Conservation (phyloP, 2,113 vertebrate species). For the Sylvia atricapilla region DNA sequence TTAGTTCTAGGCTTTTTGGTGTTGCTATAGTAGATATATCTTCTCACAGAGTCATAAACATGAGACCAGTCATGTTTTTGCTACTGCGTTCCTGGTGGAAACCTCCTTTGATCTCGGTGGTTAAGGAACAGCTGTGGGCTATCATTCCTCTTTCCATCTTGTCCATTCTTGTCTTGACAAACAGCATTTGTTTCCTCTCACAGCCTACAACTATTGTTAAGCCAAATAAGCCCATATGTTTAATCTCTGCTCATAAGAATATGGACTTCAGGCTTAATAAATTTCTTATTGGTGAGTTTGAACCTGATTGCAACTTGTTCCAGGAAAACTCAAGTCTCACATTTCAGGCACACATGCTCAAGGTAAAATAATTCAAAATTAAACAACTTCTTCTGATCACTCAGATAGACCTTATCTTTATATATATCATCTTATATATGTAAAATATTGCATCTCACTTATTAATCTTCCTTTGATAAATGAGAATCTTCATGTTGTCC, state of each 20-base stretch:
- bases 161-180: neutral
- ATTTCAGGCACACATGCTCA: neutral
- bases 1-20: neutral
- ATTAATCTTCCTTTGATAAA: neutral
- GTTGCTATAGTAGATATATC: accelerated
- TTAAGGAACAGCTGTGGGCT: neutral
- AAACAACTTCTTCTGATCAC: neutral
- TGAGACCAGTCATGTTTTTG: neutral
- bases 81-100: neutral
- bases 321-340: neutral
- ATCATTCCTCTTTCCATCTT: neutral
- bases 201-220: neutral
- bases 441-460: neutral
- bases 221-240: neutral
- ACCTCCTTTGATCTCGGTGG: neutral
- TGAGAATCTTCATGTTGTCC: neutral
- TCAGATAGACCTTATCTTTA: neutral
- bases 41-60: neutral
- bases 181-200: neutral
- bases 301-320: neutral
- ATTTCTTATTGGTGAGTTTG: neutral
- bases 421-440: neutral
- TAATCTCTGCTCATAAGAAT: neutral
- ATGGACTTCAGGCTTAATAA: neutral
- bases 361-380: neutral